Evolutionary conservation across 1,140 invertebrate species (phyloP), one percentile per base, ranked within the genome.

Genomic region (Drosophila ironensis): DNA sequence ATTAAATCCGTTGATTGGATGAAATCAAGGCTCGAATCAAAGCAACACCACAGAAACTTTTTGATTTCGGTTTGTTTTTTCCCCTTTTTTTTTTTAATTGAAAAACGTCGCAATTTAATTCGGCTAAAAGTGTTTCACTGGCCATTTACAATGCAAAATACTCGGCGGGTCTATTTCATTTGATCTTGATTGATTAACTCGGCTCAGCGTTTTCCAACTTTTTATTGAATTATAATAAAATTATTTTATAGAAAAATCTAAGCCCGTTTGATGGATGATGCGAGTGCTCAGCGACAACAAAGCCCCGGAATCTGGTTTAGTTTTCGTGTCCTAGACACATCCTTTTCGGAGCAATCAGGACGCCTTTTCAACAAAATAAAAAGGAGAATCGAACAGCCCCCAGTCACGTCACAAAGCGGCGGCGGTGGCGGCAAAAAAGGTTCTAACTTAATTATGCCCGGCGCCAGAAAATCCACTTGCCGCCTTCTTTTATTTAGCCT

Each of bases 401-500:
- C 41, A 50, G 38, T 59, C 64, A 69, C 64, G 50, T 59, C 45
- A 52, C 47, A 69, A 37, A 63, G 22, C 38, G 40, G 22, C 19
- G 12, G 9, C 28, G 27, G 6, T n/a, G 28, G 11, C 19, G 33
- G 20, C 38, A 50, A 52, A 61, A 78, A 77, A 78, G 69, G 78
- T 50, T 82, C 77, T 84, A 82, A 82, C 77, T 77, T 82, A 82
- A 82, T 84, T 82, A 84, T 68, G 57, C 56, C 33, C 56, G 77
- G 72, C 72, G 67, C 54, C 54, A 71, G 28, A 40, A 61, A 61
- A 71, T 71, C 47, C 41, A 41, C 68, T 51, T 16, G 7, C 1
- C 25, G 4, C 8, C 12, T 4, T 3, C 8, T 17, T 40, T 7
- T 51, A 59, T 44, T 60, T 8, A n/a, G n/a, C n/a, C n/a, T n/a